Base-by-base conservation (phyloP, 1,140 invertebrate species). In the Wiebesia pumilae region DNA sequence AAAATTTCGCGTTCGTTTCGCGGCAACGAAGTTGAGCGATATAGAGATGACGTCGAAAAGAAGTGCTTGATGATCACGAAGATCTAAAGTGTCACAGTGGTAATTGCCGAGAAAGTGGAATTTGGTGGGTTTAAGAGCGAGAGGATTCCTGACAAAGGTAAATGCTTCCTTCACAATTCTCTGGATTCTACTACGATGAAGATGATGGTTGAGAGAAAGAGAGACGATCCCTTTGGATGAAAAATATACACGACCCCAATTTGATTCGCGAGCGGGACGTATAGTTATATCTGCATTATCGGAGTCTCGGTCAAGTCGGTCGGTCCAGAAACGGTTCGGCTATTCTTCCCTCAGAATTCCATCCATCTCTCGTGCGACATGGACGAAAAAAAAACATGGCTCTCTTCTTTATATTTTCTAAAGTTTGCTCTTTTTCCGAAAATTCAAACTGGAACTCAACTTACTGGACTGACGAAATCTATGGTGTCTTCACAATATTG, bases 161-260 rank as follows among this genome's bases (percentile, higher is more conserved):
- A 85, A 86, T 81, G 84, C 78, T 86, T 86, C 84, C 84, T 86
- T 85, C 77, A 86, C 33, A 81, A 84, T 81, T 81, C 83, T 85
- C 84, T 85, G 84, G 84, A 85, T 85, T 85, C 84, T 86, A 86
- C 84, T 86, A 86, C 84, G 67, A 86, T 71, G 84, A 86, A 73
- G 84, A 85, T 58, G 51, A 80, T 80, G 83, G 77, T 79, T 85
- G 38, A 80, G 47, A 85, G 24, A 85, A 62, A 80, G 51, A 80
- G 24, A 75, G 83, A 78, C 19, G 38, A 78, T 51, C 73, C 73
- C 54, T 65, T 75, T 81, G 35, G 79, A 84, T 78, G 38, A 58
- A 83, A 75, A 65, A 40, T 77, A 73, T n/a, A 65, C 78, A 43
- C 35, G 47, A 33, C 24, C 84, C 84, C 62, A 54, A 85, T 30